phyloP scores from a whole-genome alignment of 2,113 vertebrate species.

The Alces alces region DNA sequence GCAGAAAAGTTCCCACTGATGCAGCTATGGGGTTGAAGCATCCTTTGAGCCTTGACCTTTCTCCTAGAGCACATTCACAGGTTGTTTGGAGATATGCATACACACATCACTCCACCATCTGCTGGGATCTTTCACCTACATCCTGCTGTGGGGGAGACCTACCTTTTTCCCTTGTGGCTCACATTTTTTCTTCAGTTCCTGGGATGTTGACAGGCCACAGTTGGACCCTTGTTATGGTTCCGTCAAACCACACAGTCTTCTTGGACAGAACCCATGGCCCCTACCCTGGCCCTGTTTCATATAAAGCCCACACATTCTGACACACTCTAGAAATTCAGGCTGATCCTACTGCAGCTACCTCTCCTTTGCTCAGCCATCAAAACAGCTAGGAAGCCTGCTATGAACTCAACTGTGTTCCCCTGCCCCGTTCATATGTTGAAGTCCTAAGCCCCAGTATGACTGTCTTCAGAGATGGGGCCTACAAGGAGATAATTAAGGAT shows the following conservation, averaged over 20 bases:
- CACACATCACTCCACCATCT: neutral
- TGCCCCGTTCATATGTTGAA: neutral
- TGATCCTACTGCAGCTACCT: neutral
- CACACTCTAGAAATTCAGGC: neutral
- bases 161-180: neutral
- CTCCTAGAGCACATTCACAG: neutral
- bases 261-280: neutral
- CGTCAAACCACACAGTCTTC: neutral
- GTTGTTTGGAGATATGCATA: neutral
- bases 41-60: neutral
- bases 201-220: neutral
- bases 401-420: too few relatives aligned
- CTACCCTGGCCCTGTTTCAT: neutral
- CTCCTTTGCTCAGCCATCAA: neutral
- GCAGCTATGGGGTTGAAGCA: neutral
- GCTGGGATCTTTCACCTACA: neutral
- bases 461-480: neutral
- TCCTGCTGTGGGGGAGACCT: neutral
- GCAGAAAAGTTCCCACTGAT: neutral
- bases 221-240: neutral
- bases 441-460: neutral
- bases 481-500: neutral
- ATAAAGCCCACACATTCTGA: rapidly evolving
- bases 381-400: neutral
- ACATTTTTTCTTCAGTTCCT: neutral